Evolutionary conservation across 2,113 vertebrate genomes (phyloP), one percentile per base, ranked within the genome.

Genomic region (Prunella fulvescens): DNA sequence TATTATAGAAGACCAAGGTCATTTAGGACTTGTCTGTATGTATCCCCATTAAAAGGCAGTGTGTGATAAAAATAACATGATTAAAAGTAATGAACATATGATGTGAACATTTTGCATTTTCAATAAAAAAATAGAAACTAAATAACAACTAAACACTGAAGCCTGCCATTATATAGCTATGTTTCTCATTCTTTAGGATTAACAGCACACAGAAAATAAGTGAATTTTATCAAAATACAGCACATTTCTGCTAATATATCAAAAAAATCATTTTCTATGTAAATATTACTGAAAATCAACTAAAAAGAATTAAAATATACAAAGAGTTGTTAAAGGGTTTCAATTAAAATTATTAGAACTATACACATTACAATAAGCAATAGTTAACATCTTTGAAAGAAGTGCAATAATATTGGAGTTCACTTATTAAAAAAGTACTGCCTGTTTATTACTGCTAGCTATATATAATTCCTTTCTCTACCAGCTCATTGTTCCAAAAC

Each of bases 261-360:
- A 82, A 98, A 98, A 98, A 98, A 98, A 97, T 97, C 90, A 97
- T 97, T 98, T 98, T 79, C 97, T 98, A 98, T 97, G 98, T 96
- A 98, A 98, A 97, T 98, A 97, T 96, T 97, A 98, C 94, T 92
- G 93, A 98, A 98, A 97, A 97, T 96, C 88, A 98, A 97, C 97
- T 97, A 97, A 98, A 98, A 97, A 97, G 92, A 97, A 96, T 97
- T 97, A 97, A 97, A 98, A 97, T 98, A 97, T 98, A 98, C 97
- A 98, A 96, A 98, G 98, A 98, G 97, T 97, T 98, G 96, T 96
- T 98, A 98, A 98, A 98, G 98, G 98, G 98, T 98, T 98, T 98
- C 98, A 97, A 95, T 98, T 97, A 97, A 96, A 97, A 97, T 96
- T 97, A 97, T 97, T 97, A 98, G 96, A 98, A 95, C 93, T 97